Conservation (phyloP, 2,888 invertebrate genomes). For the Strigamia crassipes region DNA sequence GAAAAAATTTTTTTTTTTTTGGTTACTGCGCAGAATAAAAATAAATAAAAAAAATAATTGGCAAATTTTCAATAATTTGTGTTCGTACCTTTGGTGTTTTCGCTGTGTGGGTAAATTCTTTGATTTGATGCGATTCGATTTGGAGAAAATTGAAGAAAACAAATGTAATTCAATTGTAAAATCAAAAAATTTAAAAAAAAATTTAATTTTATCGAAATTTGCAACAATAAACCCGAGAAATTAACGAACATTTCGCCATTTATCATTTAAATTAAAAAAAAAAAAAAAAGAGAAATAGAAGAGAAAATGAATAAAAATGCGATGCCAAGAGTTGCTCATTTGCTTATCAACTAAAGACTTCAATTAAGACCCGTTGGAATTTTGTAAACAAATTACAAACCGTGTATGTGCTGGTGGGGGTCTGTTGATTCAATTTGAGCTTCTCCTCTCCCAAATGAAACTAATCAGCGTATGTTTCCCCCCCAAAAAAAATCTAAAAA, state of each 20-base stretch:
- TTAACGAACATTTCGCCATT: too few relatives aligned
- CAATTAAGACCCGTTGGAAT: conserved; percentile 37
- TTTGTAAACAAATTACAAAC: conserved; percentile 34
- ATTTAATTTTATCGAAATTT: not conserved
- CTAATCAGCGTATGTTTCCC: conserved; percentile 31
- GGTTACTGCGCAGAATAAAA: too few relatives aligned
- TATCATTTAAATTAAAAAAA: too few relatives aligned
- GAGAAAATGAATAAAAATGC: not conserved
- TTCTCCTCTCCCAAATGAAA: conserved; percentile 11
- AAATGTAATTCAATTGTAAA: not conserved
- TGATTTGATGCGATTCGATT: not conserved
- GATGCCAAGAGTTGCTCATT: conserved; percentile 38
- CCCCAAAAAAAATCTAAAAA: not conserved
- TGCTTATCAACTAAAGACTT: conserved; percentile 42
- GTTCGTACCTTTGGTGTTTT: not conserved
- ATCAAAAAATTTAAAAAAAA: not conserved
- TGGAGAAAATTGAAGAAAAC: not conserved
- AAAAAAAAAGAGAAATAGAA: not conserved
- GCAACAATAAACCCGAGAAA: too few relatives aligned
- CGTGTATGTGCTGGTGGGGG: conserved; percentile 11
- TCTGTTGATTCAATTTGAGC: conserved; percentile 31
- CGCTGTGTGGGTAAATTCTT: not conserved
- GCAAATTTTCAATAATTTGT: not conserved
- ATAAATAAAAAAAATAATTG: not conserved
- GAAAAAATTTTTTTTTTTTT: too few relatives aligned